Conservation (phyloP, 2,113 vertebrate genomes). For the Eira barbara region DNA sequence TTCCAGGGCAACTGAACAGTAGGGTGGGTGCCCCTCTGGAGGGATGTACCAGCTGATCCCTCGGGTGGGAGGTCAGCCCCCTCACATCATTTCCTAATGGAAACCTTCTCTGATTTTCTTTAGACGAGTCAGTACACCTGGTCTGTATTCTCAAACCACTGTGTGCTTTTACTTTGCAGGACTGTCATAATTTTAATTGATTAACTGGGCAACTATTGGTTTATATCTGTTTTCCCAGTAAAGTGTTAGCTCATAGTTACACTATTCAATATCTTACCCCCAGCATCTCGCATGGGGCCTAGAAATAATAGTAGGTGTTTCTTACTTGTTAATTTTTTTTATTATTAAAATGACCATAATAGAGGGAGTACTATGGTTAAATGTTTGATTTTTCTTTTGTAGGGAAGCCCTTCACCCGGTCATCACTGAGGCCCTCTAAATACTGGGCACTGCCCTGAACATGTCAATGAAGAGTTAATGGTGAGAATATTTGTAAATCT, state of each 20-base stretch:
- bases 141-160: not conserved
- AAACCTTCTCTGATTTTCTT: not conserved
- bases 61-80: not conserved
- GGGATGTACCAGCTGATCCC: not conserved
- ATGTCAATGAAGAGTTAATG: not conserved
- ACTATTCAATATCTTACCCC: not conserved
- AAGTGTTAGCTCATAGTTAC: not conserved
- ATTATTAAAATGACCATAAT: not conserved
- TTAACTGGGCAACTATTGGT: not conserved
- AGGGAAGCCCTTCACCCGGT: not conserved
- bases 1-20: not conserved
- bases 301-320: not conserved
- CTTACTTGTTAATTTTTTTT: not conserved
- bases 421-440: not conserved
- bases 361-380: not conserved
- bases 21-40: constrained; percentile 10
- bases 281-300: not conserved
- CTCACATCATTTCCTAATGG: not conserved
- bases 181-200: not conserved
- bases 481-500: not conserved
- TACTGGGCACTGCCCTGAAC: not conserved
- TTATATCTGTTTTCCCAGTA: not conserved
- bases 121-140: not conserved
- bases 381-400: not conserved
- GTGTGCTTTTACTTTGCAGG: not conserved